These are phyloP conservation scores for Spheniscus humboldti DNA, from an alignment of 2,797 vertebrate species.

Conservation along the genomic window DNA sequence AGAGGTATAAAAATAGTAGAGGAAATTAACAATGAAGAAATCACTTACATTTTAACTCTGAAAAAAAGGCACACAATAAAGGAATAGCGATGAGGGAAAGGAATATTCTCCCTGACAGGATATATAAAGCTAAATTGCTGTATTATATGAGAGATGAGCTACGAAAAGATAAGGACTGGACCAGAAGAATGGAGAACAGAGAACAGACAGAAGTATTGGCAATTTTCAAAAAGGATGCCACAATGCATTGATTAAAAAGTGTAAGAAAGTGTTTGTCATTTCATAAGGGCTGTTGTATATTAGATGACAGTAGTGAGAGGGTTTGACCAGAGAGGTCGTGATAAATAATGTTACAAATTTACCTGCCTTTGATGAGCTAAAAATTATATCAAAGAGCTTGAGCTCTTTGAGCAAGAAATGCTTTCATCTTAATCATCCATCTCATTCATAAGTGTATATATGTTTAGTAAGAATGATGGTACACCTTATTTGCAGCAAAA, in stretches of 20 bases:
- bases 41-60: background rate
- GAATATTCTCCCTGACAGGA: background rate
- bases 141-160: background rate
- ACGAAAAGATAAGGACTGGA: background rate
- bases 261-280: background rate
- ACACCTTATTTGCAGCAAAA: background rate
- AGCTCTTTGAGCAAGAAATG: background rate
- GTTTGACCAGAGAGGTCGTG: background rate
- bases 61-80: background rate
- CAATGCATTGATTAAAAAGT: background rate
- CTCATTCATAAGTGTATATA: background rate
- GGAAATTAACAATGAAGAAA: background rate
- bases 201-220: background rate
- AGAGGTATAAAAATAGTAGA: background rate
- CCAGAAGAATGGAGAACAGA: background rate
- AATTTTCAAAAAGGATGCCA: background rate
- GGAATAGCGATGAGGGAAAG: background rate
- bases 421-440: background rate
- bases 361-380: background rate
- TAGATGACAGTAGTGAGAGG: background rate
- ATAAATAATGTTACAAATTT: background rate
- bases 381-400: background rate
- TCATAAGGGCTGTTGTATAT: background rate
- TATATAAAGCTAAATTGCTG: background rate
- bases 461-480: background rate